These are phyloP conservation scores for Petrocephalus sullivani DNA, from an alignment of 2,797 vertebrate species.

Conservation along the genomic window DNA sequence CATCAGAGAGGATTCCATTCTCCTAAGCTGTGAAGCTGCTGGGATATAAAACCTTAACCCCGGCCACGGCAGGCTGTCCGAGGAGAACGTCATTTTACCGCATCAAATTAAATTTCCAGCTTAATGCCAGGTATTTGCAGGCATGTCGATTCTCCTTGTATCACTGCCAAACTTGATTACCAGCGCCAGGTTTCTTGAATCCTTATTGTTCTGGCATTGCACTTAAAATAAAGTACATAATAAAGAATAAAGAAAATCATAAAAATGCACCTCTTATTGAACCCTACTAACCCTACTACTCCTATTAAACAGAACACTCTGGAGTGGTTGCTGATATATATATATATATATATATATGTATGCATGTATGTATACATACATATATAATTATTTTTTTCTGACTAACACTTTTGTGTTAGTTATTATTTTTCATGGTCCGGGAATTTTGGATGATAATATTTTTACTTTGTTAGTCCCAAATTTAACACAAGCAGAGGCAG, in stretches of 20 bases:
- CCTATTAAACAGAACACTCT: neutral
- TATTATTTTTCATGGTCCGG: neutral
- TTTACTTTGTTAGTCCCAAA: conserved; percentile 9
- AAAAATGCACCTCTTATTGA: neutral
- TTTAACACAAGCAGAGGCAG: neutral
- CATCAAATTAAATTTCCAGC: conserved; percentile 6
- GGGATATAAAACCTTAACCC: conserved; percentile 16
- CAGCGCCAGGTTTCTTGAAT: neutral
- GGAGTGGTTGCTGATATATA: neutral
- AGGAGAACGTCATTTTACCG: neutral
- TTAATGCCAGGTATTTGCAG: conserved; percentile 11
- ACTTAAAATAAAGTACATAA: neutral
- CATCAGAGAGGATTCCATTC: conserved; percentile 20
- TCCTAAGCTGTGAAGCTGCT: conserved; percentile 13
- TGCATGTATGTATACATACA: neutral
- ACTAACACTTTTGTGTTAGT: neutral
- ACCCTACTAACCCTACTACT: neutral
- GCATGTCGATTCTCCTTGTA: neutral
- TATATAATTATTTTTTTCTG: too few species aligned
- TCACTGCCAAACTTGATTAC: neutral
- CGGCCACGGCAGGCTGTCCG: neutral
- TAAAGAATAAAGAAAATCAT: neutral
- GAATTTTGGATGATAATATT: neutral
- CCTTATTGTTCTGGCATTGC: neutral
- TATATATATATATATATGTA: neutral